phyloP scores from a whole-genome alignment of 2,797 vertebrate genomes.

The Muscicapa comitata region DNA sequence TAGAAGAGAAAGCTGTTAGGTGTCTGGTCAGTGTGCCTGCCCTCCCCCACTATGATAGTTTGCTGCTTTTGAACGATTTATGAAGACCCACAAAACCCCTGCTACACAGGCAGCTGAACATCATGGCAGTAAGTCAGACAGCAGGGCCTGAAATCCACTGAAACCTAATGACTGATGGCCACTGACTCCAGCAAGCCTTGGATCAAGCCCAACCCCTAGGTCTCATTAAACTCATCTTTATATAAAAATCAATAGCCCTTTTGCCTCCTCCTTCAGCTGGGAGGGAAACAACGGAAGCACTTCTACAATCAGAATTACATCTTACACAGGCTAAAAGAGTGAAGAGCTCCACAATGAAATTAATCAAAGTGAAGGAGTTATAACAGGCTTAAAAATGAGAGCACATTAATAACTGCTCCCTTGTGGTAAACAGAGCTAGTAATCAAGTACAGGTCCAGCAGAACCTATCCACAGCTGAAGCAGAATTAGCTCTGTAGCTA shows the following conservation, averaged over 20 bases:
- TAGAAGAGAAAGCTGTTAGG: background rate
- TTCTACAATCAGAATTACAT: background rate
- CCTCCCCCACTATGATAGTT: background rate
- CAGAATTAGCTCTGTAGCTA: background rate
- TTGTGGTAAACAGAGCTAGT: conserved; percentile 34
- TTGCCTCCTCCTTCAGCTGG: background rate
- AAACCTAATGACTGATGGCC: background rate
- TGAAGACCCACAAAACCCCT: background rate
- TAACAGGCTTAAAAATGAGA: conserved; percentile 31
- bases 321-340: background rate
- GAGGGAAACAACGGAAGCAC: background rate
- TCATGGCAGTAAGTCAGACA: background rate
- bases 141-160: background rate
- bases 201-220: conserved; percentile 6
- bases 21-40: background rate
- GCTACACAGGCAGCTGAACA: background rate
- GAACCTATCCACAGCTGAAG: background rate
- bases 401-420: conserved; percentile 39
- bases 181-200: background rate
- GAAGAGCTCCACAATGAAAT: conserved; percentile 25
- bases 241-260: conserved; percentile 32
- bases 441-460: background rate
- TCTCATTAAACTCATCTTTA: conserved; percentile 51
- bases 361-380: conserved; percentile 58
- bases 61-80: background rate